phyloP scores from a whole-genome alignment of 1,140 invertebrate species.

The Saxidomus purpurata region DNA sequence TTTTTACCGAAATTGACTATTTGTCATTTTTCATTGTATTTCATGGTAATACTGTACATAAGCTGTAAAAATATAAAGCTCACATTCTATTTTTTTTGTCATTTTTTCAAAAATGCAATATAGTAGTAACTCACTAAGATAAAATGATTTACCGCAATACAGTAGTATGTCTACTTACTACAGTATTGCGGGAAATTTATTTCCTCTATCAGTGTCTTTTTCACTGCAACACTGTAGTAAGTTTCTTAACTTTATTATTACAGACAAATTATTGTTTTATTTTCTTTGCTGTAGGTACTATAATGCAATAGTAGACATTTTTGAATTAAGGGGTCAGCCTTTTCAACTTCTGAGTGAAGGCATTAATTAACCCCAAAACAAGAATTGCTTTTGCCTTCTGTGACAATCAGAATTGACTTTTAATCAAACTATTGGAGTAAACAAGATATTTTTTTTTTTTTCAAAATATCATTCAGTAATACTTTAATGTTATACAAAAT shows the following conservation, averaged over 20 bases:
- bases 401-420: constrained; percentile 47
- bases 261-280: constrained; percentile 57
- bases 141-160: constrained; percentile 52
- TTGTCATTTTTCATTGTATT: constrained; percentile 50
- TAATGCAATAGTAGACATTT: constrained; percentile 55
- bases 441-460: constrained; percentile 46
- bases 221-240: constrained; percentile 49
- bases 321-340: constrained; percentile 52
- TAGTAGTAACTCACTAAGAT: constrained; percentile 56
- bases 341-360: constrained; percentile 50
- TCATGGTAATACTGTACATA: constrained; percentile 50
- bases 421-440: constrained; percentile 43
- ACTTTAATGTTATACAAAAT: constrained; percentile 48
- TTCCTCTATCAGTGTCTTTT: constrained; percentile 50
- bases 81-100: constrained; percentile 56
- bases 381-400: constrained; percentile 50
- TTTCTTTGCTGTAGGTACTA: constrained; percentile 47
- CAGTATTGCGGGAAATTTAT: constrained; percentile 49
- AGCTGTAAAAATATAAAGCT: constrained; percentile 57
- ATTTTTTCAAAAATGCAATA: constrained; percentile 58
- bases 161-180: constrained; percentile 47
- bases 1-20: constrained; percentile 47
- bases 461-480: constrained; percentile 51
- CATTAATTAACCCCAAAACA: constrained; percentile 48
- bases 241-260: constrained; percentile 60